A percentile compares a stretch with the other conserved stretches of the same genome.
These are phyloP conservation scores for Ochotona curzoniae DNA, from an alignment of 2,113 vertebrate genomes.

Conservation along the genomic window DNA sequence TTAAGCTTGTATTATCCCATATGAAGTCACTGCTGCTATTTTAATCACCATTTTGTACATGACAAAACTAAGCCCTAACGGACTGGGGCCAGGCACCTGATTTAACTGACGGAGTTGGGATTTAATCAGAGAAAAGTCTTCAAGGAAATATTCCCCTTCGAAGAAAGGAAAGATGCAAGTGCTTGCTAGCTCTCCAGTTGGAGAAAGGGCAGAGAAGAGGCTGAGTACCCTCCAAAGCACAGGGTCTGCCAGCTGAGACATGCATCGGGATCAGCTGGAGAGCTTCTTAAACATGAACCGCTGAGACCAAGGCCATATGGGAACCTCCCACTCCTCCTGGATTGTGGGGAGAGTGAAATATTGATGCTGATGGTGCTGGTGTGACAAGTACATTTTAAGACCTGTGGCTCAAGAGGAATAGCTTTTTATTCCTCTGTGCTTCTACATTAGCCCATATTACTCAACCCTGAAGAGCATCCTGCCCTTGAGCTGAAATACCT, in stretches of 20 bases:
- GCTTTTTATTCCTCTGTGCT: background rate
- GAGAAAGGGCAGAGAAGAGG: background rate
- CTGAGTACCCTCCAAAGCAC: background rate
- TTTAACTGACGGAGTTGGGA: background rate
- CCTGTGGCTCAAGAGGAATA: background rate
- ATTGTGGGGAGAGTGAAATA: background rate
- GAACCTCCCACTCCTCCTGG: background rate
- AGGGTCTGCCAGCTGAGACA: background rate
- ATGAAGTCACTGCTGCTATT: background rate
- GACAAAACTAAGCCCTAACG: background rate
- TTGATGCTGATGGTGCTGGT: background rate
- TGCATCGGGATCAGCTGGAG: background rate
- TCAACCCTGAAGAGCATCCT: background rate
- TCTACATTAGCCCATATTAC: background rate
- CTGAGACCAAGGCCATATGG: too few relatives aligned
- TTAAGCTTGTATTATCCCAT: background rate
- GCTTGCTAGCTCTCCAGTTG: background rate
- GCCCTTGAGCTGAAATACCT: background rate
- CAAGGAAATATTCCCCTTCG: background rate
- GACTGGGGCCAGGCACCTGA: background rate
- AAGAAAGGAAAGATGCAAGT: background rate
- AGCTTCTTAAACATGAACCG: background rate
- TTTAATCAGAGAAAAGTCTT: background rate
- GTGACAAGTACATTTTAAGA: background rate
- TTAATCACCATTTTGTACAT: constrained; percentile 38